A percentile compares a stretch with the other conserved stretches of the same genome.
These are phyloP conservation scores for Carcina quercana DNA, from an alignment of 2,888 invertebrate genomes.

Conservation along the genomic window DNA sequence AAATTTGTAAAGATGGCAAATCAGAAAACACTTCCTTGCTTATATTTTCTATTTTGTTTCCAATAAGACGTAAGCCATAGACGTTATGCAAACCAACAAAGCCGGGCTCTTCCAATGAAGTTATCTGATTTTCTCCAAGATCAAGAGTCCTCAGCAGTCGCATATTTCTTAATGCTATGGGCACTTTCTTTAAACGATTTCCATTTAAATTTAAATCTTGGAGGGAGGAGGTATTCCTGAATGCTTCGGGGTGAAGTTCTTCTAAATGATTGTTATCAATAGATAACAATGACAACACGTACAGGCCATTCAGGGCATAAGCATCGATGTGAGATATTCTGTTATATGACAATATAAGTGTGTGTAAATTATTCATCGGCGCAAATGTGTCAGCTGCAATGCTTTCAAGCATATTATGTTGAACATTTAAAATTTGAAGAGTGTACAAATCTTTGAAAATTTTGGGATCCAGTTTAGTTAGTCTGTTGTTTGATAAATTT, in stretches of 20 bases:
- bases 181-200: slow-evolving; percentile 87
- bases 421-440: slow-evolving; percentile 88
- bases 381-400: slow-evolving; percentile 92
- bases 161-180: slow-evolving; percentile 89
- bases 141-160: slow-evolving; percentile 90
- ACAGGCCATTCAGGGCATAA: slow-evolving; percentile 90
- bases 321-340: slow-evolving; percentile 89
- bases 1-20: slow-evolving; percentile 86
- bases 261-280: slow-evolving; percentile 90
- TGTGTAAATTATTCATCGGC: slow-evolving; percentile 94
- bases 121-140: slow-evolving; percentile 92
- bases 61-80: slow-evolving; percentile 90
- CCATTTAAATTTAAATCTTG: slow-evolving; percentile 93
- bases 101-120: slow-evolving; percentile 84
- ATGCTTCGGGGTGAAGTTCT: slow-evolving; percentile 90
- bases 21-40: slow-evolving; percentile 86
- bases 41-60: slow-evolving; percentile 89
- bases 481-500: slow-evolving; percentile 89
- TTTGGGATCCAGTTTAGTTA: slow-evolving; percentile 86
- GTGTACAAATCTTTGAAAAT: slow-evolving; percentile 91
- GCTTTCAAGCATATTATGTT: slow-evolving; percentile 87
- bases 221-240: slow-evolving; percentile 91
- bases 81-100: slow-evolving; percentile 90
- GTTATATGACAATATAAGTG: slow-evolving; percentile 89
- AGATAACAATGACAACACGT: slow-evolving; percentile 88